phyloP scores from a whole-genome alignment of 2,888 invertebrate species.

The Molorchus minor region DNA sequence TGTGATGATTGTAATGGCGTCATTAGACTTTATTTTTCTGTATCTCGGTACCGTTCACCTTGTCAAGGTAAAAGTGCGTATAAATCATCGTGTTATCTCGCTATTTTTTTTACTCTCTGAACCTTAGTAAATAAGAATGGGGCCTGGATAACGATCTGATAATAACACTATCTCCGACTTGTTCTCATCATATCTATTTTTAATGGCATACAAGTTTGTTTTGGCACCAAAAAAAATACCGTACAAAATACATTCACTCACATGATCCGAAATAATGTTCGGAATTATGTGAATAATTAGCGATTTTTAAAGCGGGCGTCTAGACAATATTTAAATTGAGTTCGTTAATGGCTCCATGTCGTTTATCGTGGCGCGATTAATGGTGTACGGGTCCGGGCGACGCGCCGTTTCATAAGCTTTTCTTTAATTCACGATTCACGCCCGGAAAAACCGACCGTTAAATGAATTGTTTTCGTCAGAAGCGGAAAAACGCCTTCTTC shows the following conservation, averaged over 20 bases:
- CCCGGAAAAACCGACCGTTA: too few relatives aligned
- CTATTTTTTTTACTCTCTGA: slow-evolving; percentile 14
- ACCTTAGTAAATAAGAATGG: slow-evolving; percentile 19
- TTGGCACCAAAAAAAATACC: slow-evolving; percentile 8
- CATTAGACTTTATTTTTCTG: background rate
- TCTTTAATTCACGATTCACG: too few relatives aligned
- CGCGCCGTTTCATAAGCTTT: too few relatives aligned
- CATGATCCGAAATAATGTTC: background rate
- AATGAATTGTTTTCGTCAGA: too few relatives aligned
- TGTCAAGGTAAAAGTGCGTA: slow-evolving; percentile 8
- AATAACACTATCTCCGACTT: slow-evolving; percentile 12
- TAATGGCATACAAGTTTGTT: slow-evolving; percentile 18
- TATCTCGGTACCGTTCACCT: slow-evolving; percentile 3
- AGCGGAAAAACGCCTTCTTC: too few relatives aligned
- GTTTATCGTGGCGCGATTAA: too few relatives aligned
- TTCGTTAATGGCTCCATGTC: slow-evolving; percentile 1
- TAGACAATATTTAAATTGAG: background rate
- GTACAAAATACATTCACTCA: background rate
- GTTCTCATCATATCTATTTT: slow-evolving; percentile 23
- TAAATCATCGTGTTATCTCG: slow-evolving; percentile 19
- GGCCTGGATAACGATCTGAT: slow-evolving; percentile 21
- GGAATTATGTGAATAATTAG: slow-evolving; percentile 4
- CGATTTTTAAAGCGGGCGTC: slow-evolving; percentile 1
- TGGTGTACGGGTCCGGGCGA: too few relatives aligned
- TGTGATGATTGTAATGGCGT: too few relatives aligned